Percentiles rank a stretch among this genome's conserved stretches.
Evolutionary conservation across 1,140 invertebrate species (phyloP).

Genomic region (Protaetia brevitarsis): DNA sequence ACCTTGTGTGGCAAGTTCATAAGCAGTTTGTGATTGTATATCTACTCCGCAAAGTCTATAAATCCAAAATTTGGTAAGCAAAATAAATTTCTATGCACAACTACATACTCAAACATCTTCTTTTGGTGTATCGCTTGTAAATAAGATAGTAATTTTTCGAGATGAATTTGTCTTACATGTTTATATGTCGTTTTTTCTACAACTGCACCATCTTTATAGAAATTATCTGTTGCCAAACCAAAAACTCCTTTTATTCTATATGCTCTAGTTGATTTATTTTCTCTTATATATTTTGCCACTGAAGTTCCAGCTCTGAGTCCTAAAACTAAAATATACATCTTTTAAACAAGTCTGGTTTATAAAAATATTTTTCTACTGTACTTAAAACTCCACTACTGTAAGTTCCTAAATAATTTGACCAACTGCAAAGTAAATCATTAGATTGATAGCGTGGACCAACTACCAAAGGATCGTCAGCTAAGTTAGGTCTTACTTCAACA

Average conservation of each 20-base stretch:
- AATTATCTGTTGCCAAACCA: conserved; percentile 74
- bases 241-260: conserved; percentile 77
- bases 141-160: conserved; percentile 70
- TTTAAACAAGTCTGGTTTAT: conserved; percentile 29
- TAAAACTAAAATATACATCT: conserved; percentile 64
- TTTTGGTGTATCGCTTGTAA: conserved; percentile 80
- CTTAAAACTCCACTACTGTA: conserved; percentile 70
- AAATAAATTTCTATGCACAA: background rate
- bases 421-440: conserved; percentile 60
- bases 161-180: conserved; percentile 61
- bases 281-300: conserved; percentile 54
- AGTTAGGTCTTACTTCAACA: conserved; percentile 59
- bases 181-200: conserved; percentile 68
- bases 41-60: conserved; percentile 73
- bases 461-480: conserved; percentile 67
- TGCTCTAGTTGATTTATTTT: conserved; percentile 58
- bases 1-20: conserved; percentile 79
- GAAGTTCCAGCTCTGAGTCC: conserved; percentile 67
- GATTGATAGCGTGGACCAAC: conserved; percentile 70
- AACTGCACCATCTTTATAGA: conserved; percentile 69
- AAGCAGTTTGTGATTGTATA: conserved; percentile 81
- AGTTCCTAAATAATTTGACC: conserved; percentile 56
- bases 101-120: conserved; percentile 76
- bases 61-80: conserved; percentile 28
- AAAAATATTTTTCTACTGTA: conserved; percentile 52